Evolutionary conservation across 2,797 vertebrate genomes (phyloP).

Genomic region (Coranthus polyacanthus): DNA sequence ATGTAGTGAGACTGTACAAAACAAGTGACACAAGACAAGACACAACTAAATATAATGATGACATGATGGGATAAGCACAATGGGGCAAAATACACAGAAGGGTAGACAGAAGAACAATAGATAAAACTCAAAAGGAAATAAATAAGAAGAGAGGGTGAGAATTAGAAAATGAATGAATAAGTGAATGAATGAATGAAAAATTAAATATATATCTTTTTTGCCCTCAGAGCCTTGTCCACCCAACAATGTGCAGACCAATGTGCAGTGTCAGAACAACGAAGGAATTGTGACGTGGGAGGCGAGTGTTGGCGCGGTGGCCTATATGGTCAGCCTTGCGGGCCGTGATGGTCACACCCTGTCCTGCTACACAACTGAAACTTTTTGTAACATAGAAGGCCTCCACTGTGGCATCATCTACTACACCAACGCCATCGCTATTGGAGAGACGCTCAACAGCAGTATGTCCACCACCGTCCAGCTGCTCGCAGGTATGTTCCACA

Average conservation of each 20-base stretch:
- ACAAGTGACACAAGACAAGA: too few relatives aligned
- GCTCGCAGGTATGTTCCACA: slow-evolving; percentile 75
- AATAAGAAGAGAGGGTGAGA: too few relatives aligned
- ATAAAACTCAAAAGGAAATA: too few relatives aligned
- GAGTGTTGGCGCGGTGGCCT: slow-evolving; percentile 76
- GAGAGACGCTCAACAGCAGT: slow-evolving; percentile 71
- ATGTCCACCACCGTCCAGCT: slow-evolving; percentile 65
- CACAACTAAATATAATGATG: too few relatives aligned
- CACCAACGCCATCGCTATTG: slow-evolving; percentile 68
- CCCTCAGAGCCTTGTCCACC: slow-evolving; percentile 85
- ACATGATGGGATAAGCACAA: too few relatives aligned
- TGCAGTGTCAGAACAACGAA: slow-evolving; percentile 49
- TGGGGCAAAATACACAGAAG: too few relatives aligned
- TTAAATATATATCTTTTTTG: neutral
- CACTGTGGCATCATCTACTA: slow-evolving; percentile 82
- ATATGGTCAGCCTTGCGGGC: slow-evolving; percentile 69
- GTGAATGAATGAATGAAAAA: too few relatives aligned
- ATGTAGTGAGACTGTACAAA: too few relatives aligned
- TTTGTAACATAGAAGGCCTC: slow-evolving; percentile 73
- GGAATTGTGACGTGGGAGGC: slow-evolving; percentile 80
- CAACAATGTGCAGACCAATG: slow-evolving; percentile 57
- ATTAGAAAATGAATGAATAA: too few relatives aligned
- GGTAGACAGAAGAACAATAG: too few relatives aligned
- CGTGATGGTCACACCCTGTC: slow-evolving; percentile 70
- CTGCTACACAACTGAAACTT: slow-evolving; percentile 69